A percentile compares a stretch with the other conserved stretches of the same genome.
These are phyloP conservation scores for Tribolium freemani DNA, from an alignment of 2,888 invertebrate species.

Conservation along the genomic window DNA sequence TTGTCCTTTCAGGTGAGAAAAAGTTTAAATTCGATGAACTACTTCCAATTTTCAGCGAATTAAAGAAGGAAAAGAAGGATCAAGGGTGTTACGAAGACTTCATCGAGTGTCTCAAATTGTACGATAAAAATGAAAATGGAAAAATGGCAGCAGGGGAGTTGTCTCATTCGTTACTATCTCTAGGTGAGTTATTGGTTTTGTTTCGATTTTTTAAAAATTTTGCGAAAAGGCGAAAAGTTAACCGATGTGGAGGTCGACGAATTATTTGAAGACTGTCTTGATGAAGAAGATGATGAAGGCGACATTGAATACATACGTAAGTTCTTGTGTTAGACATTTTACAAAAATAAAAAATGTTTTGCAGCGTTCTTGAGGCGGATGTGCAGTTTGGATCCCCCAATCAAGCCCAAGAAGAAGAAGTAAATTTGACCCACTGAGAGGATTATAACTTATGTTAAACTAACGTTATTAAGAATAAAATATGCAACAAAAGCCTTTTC, in stretches of 20 bases:
- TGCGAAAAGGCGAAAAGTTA: slow-evolving; percentile 82
- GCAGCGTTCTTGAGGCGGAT: slow-evolving; percentile 91
- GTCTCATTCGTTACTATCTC: slow-evolving; percentile 91
- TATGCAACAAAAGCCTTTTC: background rate
- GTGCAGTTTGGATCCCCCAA: slow-evolving; percentile 75
- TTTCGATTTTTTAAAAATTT: background rate
- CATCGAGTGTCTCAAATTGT: slow-evolving; percentile 98
- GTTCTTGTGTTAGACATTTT: slow-evolving; percentile 66
- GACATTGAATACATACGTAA: slow-evolving; percentile 93
- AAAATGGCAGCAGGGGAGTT: slow-evolving; percentile 96
- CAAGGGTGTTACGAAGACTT: slow-evolving; percentile 99
- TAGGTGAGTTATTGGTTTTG: slow-evolving; percentile 78
- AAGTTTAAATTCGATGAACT: slow-evolving; percentile 94
- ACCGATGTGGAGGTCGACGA: slow-evolving; percentile 82
- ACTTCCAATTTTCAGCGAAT: slow-evolving; percentile 93
- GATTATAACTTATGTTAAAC: background rate
- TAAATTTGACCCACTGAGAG: background rate
- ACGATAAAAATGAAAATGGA: slow-evolving; percentile 98
- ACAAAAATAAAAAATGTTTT: slow-evolving; percentile 52
- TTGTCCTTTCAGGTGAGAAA: slow-evolving; percentile 79
- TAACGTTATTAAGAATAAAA: background rate
- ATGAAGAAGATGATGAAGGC: slow-evolving; percentile 93
- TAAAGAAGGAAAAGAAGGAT: slow-evolving; percentile 91
- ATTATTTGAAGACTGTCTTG: slow-evolving; percentile 88
- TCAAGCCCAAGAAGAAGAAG: slow-evolving; percentile 50